These are phyloP conservation scores for Platyscapa corneri DNA, from an alignment of 1,140 invertebrate species.

Conservation along the genomic window DNA sequence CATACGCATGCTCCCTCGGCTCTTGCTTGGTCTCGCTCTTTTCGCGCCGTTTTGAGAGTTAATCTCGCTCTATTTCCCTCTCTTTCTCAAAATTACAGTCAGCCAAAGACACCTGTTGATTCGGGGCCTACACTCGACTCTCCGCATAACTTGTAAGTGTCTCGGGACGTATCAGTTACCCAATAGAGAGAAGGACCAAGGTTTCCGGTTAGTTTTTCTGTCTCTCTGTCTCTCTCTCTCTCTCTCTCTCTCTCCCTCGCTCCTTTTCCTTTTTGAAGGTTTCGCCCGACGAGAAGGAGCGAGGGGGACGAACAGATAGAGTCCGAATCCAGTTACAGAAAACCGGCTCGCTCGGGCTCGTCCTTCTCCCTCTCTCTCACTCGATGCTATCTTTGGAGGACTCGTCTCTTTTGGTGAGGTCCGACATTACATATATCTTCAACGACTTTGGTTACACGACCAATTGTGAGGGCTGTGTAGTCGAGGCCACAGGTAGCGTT, in stretches of 20 bases:
- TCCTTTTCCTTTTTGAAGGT: neutral
- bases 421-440: constrained; percentile 40
- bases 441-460: constrained; percentile 46
- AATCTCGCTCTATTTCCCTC: neutral
- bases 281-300: neutral
- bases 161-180: constrained; percentile 32
- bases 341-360: constrained; percentile 35
- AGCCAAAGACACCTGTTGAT: constrained; percentile 43
- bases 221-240: neutral
- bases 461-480: constrained; percentile 35
- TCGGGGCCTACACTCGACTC: neutral
- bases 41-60: neutral
- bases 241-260: neutral
- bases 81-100: constrained; percentile 34
- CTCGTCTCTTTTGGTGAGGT: constrained; percentile 40
- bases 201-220: constrained; percentile 25
- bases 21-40: neutral
- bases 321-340: constrained; percentile 45
- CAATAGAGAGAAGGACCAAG: constrained; percentile 25
- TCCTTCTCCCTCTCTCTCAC: constrained; percentile 2
- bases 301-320: neutral
- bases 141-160: neutral
- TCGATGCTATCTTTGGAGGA: constrained; percentile 44
- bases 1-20: neutral
- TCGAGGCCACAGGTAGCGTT: constrained; percentile 31